Evolutionary conservation across 2,113 vertebrate genomes (phyloP), one percentile per base, ranked within the genome.

Genomic region (Pedetes capensis): DNA sequence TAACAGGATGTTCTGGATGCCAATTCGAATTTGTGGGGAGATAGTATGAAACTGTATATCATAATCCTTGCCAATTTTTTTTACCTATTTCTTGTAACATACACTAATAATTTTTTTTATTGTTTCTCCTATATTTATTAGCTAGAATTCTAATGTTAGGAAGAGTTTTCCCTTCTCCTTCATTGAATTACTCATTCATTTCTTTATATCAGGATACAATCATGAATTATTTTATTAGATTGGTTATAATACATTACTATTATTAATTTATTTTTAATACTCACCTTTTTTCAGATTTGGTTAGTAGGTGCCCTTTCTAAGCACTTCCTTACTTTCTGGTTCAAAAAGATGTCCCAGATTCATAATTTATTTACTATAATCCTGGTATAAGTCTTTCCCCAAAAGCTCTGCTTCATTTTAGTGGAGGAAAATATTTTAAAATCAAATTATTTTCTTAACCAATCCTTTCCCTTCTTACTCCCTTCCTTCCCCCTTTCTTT

Each of bases 81-180:
- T 91, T 66, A 57, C 22, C 42, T 17, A 79, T 34, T n/a, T 44
- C 6, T 64, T 84, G 64, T 25, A 88, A 13, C 0, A 0, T 49
- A 42, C 47, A 51, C 42, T 87, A 51, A n/a, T 91, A n/a, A 55
- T 93, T 89, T 92, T 95, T 3, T 80, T 88, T 57, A 75, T 81
- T 25, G 5, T 57, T 78, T 83, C n/a, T 90, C 90, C 59, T 78
- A 25, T 68, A 68, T 74, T 93, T 91, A 37, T 71, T 71, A 86
- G 20, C 64, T 81, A 7, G 37, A 74, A 69, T 93, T 88, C 37
- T 93, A 51, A 8, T 84, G 2, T 63, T 91, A 84, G 25, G 6
- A 89, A 72, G 44, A 61, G 5, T 1, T 68, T 88, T 80, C 32
- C 16, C 9, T 61, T 68, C 9, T 79, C 7, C 1, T 29, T 5